Evolutionary conservation across 2,888 invertebrate genomes (phyloP), one percentile per base, ranked within the genome.

Genomic region (Enchytraeus crypticus): DNA sequence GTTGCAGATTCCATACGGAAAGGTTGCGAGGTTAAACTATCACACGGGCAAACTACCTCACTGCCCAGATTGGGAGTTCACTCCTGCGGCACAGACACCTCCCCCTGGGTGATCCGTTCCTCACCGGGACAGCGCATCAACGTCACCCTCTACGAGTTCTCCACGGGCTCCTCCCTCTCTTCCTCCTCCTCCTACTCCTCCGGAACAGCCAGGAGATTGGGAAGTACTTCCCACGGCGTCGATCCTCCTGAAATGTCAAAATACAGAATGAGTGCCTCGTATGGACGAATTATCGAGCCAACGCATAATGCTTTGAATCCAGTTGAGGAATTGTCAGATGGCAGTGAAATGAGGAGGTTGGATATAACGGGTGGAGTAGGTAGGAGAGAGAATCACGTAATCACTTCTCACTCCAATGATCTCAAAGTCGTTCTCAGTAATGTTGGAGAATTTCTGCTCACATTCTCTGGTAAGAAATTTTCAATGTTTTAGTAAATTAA

Each of bases 11-110:
- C n/a, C n/a, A n/a, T n/a, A n/a, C n/a, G n/a, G n/a, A n/a, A n/a
- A n/a, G n/a, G n/a, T n/a, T n/a, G n/a, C n/a, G n/a, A n/a, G n/a
- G n/a, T n/a, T n/a, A n/a, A n/a, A n/a, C n/a, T n/a, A n/a, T n/a
- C n/a, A n/a, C n/a, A n/a, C n/a, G n/a, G n/a, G n/a, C 57, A 51
- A 3, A 32, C 33, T n/a, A 32, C 49, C 33, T 18, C 51, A 21
- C 23, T 51, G 47, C 30, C 33, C 26, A 8, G 43, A 29, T n/a
- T 29, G 27, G 29, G 27, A 23, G 46, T 21, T 54, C 57, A 23
- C 47, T 29, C 21, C 34, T 57, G 57, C 57, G 57, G 57, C 5
- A 32, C 51, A 14, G 57, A 57, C 18, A 23, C n/a, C 51, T 21
- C 57, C 0, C 57, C 57, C 26, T 57, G 57, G 57, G 23, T 51